A percentile compares a stretch with the other conserved stretches of the same genome.
Conservation (phyloP, 2,113 vertebrate species). For the Otocyon megalotis region DNA sequence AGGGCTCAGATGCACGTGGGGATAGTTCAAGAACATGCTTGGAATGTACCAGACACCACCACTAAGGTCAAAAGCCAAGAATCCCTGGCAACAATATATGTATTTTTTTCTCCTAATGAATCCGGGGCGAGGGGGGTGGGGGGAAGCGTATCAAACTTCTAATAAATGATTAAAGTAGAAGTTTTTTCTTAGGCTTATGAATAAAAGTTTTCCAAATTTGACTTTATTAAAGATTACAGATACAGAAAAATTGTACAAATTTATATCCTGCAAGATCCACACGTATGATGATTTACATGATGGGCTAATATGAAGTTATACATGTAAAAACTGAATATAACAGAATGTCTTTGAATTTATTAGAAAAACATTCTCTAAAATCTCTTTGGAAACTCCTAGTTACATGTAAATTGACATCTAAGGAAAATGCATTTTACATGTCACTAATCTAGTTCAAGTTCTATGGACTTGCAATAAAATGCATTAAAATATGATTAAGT, state of each 20-base stretch:
- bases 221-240: not conserved
- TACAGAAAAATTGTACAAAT: not conserved
- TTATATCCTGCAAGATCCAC: not conserved
- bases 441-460: not conserved
- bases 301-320: not conserved
- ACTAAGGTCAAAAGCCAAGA: not conserved
- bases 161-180: not conserved
- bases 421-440: not conserved
- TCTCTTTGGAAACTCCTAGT: not conserved
- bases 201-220: not conserved
- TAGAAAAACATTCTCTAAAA: not conserved
- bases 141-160: not conserved
- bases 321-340: not conserved
- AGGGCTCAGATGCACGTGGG: accelerated
- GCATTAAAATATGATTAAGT: not conserved
- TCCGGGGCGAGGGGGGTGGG: too few relatives aligned
- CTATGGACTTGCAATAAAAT: not conserved
- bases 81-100: not conserved
- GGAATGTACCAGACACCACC: accelerated
- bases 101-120: not conserved
- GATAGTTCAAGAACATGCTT: accelerated
- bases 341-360: not conserved
- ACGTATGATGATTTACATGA: not conserved
- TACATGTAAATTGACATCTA: not conserved
- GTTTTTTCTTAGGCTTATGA: too few relatives aligned